Base-by-base conservation (phyloP, 2,888 invertebrate genomes). In the Silvanus unidentatus region DNA sequence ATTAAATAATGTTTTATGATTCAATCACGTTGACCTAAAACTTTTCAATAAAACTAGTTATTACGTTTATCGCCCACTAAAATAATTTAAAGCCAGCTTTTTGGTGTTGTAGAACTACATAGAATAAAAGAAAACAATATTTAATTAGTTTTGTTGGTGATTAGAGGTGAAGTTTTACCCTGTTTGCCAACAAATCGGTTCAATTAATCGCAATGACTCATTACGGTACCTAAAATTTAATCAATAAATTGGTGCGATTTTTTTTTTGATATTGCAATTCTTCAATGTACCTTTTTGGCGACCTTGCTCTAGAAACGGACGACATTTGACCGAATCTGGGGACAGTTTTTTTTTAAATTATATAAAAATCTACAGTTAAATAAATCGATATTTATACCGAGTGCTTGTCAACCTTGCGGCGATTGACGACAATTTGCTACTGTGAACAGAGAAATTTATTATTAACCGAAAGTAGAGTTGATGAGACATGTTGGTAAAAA, bases 151-250 rank as follows among this genome's bases (percentile, higher is more conserved):
- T 40, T 41, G 28, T 40, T 35, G 15, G 4, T 4, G n/a, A 37
- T 37, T 37, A 37, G 4, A 37, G n/a, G 9, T n/a, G 15, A 37
- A 6, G 3, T 15, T 10, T 39, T 57, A 62, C 59, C 62, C 58
- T 11, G 57, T 50, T 52, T 58, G 61, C 57, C 60, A 57, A 40
- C 57, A 52, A 39, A 56, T 49, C 6, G 60, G 57, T 43, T 65
- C 63, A 16, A 65, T 59, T 27, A 62, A 47, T 42, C 53, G 55
- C 15, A 64, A 39, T 11, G 62, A 58, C 41, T 65, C 62, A 37
- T 54, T 50, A 22, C 46, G 42, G 10, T 49, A 44, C 43, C 55
- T 55, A 45, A 40, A 50, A 50, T 30, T 29, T 48, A 40, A 44
- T 30, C 29, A 42, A 45, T 28, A 28, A 28, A 28, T n/a, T n/a